Evolutionary conservation across 2,113 vertebrate genomes (phyloP).

Genomic region (Melanocharis versteri): DNA sequence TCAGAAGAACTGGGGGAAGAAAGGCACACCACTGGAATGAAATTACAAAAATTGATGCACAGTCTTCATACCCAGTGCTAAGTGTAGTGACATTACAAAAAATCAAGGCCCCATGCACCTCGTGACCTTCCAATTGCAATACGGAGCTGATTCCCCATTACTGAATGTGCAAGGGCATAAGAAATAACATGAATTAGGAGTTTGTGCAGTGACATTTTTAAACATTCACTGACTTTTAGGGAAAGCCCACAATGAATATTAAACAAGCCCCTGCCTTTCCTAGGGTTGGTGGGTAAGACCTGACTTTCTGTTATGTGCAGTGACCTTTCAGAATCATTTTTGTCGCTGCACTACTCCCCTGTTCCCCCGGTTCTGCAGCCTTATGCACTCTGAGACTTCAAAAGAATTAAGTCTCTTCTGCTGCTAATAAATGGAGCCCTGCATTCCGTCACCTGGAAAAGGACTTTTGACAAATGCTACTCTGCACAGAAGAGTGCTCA

Average conservation of each 20-base stretch:
- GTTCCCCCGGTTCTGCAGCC: neutral
- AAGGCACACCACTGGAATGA: neutral
- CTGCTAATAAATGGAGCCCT: neutral
- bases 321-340: constrained; percentile 27
- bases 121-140: neutral
- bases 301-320: neutral
- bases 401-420: neutral
- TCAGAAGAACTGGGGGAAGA: neutral
- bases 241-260: constrained; percentile 16
- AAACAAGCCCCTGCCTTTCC: neutral
- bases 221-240: neutral
- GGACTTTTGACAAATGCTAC: neutral
- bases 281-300: neutral
- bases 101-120: neutral
- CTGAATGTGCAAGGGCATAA: neutral
- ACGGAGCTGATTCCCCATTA: neutral
- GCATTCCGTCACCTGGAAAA: neutral
- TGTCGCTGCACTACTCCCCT: neutral
- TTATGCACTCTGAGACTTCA: neutral
- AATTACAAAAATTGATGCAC: neutral
- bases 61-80: neutral
- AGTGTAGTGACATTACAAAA: neutral
- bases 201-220: constrained; percentile 51
- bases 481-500: neutral
- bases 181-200: neutral